Base-by-base conservation (phyloP, 2,888 invertebrate species). In the Neocrepidodera transversa region DNA sequence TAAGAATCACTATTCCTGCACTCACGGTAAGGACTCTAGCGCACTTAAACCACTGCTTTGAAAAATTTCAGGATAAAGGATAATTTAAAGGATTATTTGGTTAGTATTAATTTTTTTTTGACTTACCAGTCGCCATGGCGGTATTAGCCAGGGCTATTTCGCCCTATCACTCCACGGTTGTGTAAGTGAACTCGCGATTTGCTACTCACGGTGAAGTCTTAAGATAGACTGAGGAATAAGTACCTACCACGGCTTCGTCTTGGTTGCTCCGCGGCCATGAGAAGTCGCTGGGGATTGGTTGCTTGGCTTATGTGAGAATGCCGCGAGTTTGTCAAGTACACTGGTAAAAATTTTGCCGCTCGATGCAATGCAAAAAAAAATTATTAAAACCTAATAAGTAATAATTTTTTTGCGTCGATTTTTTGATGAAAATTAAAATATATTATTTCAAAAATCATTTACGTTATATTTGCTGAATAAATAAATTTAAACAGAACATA, bases 61-160 rank as follows among this genome's bases (percentile, higher is more conserved):
- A 30, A 42, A 10, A 28, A 28, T 35, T 16, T 20, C 32, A 40
- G 45, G 50, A 28, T 28, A 52, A 45, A 35, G 42, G 50, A 38
- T 38, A 5, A 38, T 38, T 23, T 23, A 4, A 28, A 36, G 48
- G 62, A 58, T 58, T n/a, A n/a, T n/a, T n/a, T 43, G 51, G 62
- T 63, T 58, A 60, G 61, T 65, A n/a, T n/a, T 17, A 5, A 23
- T 40, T 51, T 16, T 32, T 28, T 13, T 58, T 43, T 20, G 43
- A 71, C 74, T 74, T 71, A 74, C 74, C 74, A 67, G 69, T 74
- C 71, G 74, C 74, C 74, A 74, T 74, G 74, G 74, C 74, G 63
- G 64, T 65, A 56, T 62, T 66, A 67, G 74, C 72, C 74, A 74
- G 72, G 74, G 74, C 74, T 68, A 51, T 63, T 58, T 63, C 55